Conservation (phyloP, 2,113 vertebrate genomes). For the Alethe castanea region DNA sequence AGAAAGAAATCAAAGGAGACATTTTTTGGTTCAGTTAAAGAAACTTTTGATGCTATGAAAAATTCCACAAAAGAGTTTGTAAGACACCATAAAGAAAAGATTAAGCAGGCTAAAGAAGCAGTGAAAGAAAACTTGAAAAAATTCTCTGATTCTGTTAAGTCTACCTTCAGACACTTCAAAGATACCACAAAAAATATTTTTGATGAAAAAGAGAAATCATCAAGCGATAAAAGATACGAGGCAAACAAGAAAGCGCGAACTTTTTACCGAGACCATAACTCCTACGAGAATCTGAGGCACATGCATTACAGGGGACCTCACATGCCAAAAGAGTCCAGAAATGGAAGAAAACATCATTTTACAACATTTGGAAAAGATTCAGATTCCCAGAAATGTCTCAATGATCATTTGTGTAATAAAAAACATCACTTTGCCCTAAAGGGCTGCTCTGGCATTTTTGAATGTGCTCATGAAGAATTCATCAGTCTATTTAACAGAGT, state of each 20-base stretch:
- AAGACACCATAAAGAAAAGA: conserved; percentile 96
- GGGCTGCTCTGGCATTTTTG: conserved; percentile 82
- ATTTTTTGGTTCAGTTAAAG: conserved; percentile 87
- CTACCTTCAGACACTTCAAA: conserved; percentile 92
- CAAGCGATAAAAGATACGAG: conserved; percentile 59
- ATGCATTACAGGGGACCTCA: conserved; percentile 37
- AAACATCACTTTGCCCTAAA: conserved; percentile 62
- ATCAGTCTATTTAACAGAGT: conserved; percentile 83
- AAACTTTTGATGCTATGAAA: conserved; percentile 95
- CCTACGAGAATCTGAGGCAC: conserved; percentile 25
- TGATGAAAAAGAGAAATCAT: conserved; percentile 76
- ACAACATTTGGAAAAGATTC: conserved; percentile 54
- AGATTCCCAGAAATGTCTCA: conserved; percentile 58
- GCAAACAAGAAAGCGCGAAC: conserved; percentile 67
- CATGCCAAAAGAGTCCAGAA: conserved; percentile 51
- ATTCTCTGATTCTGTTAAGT: conserved; percentile 95
- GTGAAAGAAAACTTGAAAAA: conserved; percentile 96
- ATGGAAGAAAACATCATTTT: conserved; percentile 58
- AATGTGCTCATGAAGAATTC: conserved; percentile 88
- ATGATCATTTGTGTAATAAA: conserved; percentile 61
- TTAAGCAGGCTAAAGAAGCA: conserved; percentile 95
- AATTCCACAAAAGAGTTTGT: conserved; percentile 98
- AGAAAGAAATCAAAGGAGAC: conserved; percentile 80
- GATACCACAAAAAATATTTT: conserved; percentile 86
- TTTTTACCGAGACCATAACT: conserved; percentile 60